Base-by-base conservation (phyloP, 2,888 invertebrate genomes). In the Folsomia candida region DNA sequence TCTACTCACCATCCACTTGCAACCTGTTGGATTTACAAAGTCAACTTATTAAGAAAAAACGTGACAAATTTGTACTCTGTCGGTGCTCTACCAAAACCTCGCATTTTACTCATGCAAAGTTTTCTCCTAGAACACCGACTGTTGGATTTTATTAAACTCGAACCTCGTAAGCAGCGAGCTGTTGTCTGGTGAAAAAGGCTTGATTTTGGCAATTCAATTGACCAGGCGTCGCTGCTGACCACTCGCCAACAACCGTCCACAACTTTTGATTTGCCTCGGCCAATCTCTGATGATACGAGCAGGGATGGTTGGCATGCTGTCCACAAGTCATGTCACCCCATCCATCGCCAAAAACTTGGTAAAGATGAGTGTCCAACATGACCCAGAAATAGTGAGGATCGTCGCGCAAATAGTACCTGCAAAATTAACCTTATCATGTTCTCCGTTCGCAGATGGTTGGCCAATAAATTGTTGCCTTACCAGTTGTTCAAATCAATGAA, bases 181-280 rank as follows among this genome's bases (percentile, higher is more conserved):
- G 79, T 57, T 79, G 73, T 14, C 67, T 25, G 9, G 78, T 77
- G 24, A 78, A 67, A 20, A 51, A 37, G 0, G 29, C 70, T 69
- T 77, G 75, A 25, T 73, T 72, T 1, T 28, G 28, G 60, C 78
- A 79, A 3, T 47, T n/a, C 4, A 54, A n/a, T 54, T 54, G 54
- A 0, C 18, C 58, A 1, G 77, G 79, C 0, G 78, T 77, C 1
- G 78, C 78, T 47, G 77, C 66, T 25, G 74, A 74, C 76, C 76
- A 79, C 61, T 79, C 79, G 3, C 79, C 79, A 3, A 79, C 78
- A n/a, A 78, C 70, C 1, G 77, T 78, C 78, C 76, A 78, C 9
- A 79, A 20, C 57, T 76, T 78, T 0, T 20, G 1, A 58, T 76
- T 78, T 1, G 74, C 61, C 26, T 75, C 62, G 14, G 27, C 25